Base-by-base conservation (phyloP, 2,888 invertebrate genomes). In the Andrena bucephala region DNA sequence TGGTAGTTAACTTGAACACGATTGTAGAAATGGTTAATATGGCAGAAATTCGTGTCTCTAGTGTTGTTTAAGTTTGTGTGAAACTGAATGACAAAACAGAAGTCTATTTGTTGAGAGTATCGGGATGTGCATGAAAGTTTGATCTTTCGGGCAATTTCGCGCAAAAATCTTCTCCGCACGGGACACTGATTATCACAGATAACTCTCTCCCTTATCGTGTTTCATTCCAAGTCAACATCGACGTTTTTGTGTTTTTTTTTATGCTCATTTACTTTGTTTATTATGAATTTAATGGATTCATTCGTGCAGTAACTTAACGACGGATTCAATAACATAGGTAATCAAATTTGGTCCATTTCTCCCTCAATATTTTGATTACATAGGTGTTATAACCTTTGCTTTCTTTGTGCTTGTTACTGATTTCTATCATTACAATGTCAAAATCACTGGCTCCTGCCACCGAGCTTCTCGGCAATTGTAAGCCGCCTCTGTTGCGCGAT, bases 1-100 rank as follows among this genome's bases (percentile, higher is more conserved):
- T 42, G 8, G 71, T 82, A 31, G 36, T 85, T 89, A 84, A 91
- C 90, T 92, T 92, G 92, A 90, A 79, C 84, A 89, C 85, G 84
- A 89, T 85, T 77, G 90, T 92, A 87, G 83, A 91, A 91, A 89
- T 92, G 91, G 89, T 91, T 93, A 93, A 92, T 91, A 92, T 93
- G 93, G 92, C 92, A 92, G 93, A 91, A 89, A 89, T 87, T 91
- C 89, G 90, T 91, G 90, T 89, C 87, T 90, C 85, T 90, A 87
- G 89, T 92, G 89, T 92, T 92, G 92, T 92, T 92, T 90, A 87
- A 91, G 90, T 92, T 89, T 90, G 88, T 89, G 83, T 89, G 83
- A 89, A 87, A 87, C 81, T 81, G 69, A 80, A 71, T 84, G 88
- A 87, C 75, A 88, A 88, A 89, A 88, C 83, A 88, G 77, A 85